Percentiles rank a stretch among this genome's conserved stretches.
Evolutionary conservation across 2,888 invertebrate species (phyloP).

Genomic region (Hydriomena furcata): DNA sequence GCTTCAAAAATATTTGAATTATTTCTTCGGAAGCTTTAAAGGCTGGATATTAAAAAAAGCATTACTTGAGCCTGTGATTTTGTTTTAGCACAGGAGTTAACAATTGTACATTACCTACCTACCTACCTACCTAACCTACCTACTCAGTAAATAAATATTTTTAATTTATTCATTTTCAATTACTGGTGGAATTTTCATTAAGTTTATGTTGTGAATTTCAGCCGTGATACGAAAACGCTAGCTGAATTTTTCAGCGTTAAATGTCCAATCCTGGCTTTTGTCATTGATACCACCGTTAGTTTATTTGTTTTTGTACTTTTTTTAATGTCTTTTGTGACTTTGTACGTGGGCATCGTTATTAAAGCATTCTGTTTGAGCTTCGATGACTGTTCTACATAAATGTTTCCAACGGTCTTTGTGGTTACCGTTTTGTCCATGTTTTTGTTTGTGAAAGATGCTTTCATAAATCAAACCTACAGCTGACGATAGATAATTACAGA

Average conservation of each 20-base stretch:
- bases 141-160: too few relatives aligned
- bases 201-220: too few relatives aligned
- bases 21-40: conserved; percentile 12
- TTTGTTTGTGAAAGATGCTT: conserved; percentile 15
- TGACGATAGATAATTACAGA: too few relatives aligned
- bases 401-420: conserved; percentile 16
- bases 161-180: too few relatives aligned
- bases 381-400: conserved; percentile 18
- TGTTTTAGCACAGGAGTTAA: too few relatives aligned
- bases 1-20: conserved; percentile 14
- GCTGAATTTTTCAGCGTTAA: too few relatives aligned
- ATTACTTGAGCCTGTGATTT: neutral
- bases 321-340: conserved; percentile 3
- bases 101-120: too few relatives aligned
- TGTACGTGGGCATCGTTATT: conserved; percentile 17
- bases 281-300: neutral
- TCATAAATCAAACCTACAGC: conserved; percentile 8
- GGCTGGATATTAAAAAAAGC: neutral
- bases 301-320: too few relatives aligned
- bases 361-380: conserved; percentile 20
- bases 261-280: neutral
- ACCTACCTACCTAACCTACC: too few relatives aligned
- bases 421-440: conserved; percentile 9
- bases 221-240: too few relatives aligned
- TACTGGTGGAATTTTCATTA: too few relatives aligned